Conservation (phyloP, 2,888 invertebrate species). For the Trachelus tabidus region DNA sequence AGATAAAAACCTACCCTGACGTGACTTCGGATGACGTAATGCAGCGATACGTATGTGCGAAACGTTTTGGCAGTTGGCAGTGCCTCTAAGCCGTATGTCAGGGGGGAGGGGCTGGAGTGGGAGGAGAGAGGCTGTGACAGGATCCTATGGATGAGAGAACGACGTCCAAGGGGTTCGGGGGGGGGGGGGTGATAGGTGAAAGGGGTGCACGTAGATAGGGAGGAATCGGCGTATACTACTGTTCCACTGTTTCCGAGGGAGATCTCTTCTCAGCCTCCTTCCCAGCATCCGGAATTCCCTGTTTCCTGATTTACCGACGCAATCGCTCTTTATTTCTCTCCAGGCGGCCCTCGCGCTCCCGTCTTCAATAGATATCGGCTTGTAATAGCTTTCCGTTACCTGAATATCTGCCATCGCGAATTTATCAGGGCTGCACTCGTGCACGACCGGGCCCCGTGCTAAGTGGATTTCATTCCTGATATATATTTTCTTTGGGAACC, state of each 20-base stretch:
- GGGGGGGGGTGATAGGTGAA: background rate
- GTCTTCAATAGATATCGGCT: conserved; percentile 64
- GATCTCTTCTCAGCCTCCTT: background rate
- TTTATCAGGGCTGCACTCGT: conserved; percentile 33
- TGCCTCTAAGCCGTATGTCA: background rate
- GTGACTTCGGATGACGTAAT: conserved; percentile 46
- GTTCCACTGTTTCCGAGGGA: background rate
- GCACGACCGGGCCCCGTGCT: conserved; percentile 16
- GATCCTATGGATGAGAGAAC: background rate
- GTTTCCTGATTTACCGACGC: conserved; percentile 63
- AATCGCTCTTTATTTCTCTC: conserved; percentile 67
- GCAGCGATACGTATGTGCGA: conserved; percentile 63
- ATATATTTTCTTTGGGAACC: background rate
- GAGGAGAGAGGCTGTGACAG: background rate
- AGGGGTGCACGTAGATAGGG: background rate
- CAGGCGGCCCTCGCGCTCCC: conserved; percentile 63
- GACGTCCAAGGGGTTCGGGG: background rate
- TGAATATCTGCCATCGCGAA: conserved; percentile 51
- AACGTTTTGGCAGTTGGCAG: conserved; percentile 30
- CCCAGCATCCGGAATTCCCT: background rate
- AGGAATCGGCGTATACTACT: background rate
- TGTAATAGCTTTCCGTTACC: conserved; percentile 66
- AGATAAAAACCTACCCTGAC: background rate
- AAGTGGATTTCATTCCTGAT: conserved; percentile 30
- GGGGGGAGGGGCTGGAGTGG: too few relatives aligned